phyloP scores from a whole-genome alignment of 2,113 vertebrate species.

The Pachypanchax playfairii region DNA sequence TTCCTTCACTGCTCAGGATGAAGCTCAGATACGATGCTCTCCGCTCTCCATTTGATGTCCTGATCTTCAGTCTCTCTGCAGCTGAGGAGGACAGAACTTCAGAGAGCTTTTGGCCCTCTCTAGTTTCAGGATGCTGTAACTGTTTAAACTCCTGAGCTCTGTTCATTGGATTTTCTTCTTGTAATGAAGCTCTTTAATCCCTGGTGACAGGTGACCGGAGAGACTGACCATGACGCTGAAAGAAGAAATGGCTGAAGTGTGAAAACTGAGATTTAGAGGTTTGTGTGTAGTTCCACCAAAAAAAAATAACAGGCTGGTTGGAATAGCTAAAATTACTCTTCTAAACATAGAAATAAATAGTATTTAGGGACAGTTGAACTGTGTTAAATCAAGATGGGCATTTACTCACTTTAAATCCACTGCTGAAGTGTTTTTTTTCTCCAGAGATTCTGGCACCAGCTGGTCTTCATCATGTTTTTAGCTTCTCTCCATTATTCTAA shows the following conservation, averaged over 20 bases:
- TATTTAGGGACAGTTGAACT: too few relatives aligned
- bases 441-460: too few relatives aligned
- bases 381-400: too few relatives aligned
- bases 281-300: constrained; percentile 1
- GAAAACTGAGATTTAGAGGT: constrained; percentile 32
- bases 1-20: constrained; percentile 19
- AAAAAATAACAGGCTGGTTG: background rate
- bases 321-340: too few relatives aligned
- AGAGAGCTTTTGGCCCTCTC: constrained; percentile 54
- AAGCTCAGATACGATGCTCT: constrained; percentile 35
- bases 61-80: constrained; percentile 59
- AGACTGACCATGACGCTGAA: constrained; percentile 30
- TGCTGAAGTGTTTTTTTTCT: too few relatives aligned
- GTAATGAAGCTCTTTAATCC: constrained; percentile 36
- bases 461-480: too few relatives aligned
- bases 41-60: constrained; percentile 61
- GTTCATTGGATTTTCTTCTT: constrained; percentile 52
- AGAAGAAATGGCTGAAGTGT: constrained; percentile 13
- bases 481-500: too few relatives aligned
- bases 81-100: constrained; percentile 46
- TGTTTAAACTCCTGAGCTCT: constrained; percentile 59
- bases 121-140: constrained; percentile 67
- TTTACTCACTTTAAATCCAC: too few relatives aligned
- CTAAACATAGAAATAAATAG: too few relatives aligned
- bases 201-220: constrained; percentile 61